These are phyloP conservation scores for Eugnorisma glareosa DNA, from an alignment of 2,888 invertebrate genomes.

Conservation along the genomic window DNA sequence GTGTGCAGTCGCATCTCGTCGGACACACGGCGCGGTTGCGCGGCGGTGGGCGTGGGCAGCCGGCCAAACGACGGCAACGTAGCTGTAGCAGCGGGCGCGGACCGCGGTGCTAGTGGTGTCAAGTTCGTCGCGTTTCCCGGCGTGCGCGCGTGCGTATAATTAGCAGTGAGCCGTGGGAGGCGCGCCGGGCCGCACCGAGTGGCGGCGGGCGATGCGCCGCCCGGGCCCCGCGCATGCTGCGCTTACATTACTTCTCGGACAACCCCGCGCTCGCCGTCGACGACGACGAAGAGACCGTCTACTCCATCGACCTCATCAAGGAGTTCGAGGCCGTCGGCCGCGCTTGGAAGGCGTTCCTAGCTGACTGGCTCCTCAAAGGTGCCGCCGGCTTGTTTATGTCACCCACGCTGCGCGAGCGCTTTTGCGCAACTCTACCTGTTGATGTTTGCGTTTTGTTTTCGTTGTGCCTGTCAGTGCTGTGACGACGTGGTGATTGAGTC, in stretches of 20 bases:
- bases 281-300: constrained; percentile 92
- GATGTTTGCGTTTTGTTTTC: constrained; percentile 75
- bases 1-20: constrained; percentile 67
- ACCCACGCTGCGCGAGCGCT: constrained; percentile 72
- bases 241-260: constrained; percentile 96
- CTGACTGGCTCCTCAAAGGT: constrained; percentile 92
- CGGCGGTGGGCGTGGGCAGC: constrained; percentile 73
- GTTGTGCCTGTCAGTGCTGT: constrained; percentile 56
- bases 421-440: constrained; percentile 65
- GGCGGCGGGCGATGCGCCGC: constrained; percentile 86
- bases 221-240: constrained; percentile 93
- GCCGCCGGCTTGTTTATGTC: constrained; percentile 83
- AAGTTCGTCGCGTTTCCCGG: constrained; percentile 75
- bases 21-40: constrained; percentile 42
- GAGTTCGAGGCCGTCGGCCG: constrained; percentile 95
- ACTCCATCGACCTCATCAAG: constrained; percentile 96
- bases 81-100: constrained; percentile 64
- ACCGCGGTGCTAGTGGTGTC: constrained; percentile 76
- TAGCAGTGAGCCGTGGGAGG: constrained; percentile 89
- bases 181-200: constrained; percentile 88
- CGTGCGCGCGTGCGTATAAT: constrained; percentile 81
- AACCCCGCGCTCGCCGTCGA: constrained; percentile 93
- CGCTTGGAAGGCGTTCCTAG: constrained; percentile 94
- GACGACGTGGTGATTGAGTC: constrained; percentile 43
- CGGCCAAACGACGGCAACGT: constrained; percentile 75